A percentile compares a stretch with the other conserved stretches of the same genome.
These are phyloP conservation scores for Maconellicoccus hirsutus DNA, from an alignment of 1,140 invertebrate genomes.

Conservation along the genomic window DNA sequence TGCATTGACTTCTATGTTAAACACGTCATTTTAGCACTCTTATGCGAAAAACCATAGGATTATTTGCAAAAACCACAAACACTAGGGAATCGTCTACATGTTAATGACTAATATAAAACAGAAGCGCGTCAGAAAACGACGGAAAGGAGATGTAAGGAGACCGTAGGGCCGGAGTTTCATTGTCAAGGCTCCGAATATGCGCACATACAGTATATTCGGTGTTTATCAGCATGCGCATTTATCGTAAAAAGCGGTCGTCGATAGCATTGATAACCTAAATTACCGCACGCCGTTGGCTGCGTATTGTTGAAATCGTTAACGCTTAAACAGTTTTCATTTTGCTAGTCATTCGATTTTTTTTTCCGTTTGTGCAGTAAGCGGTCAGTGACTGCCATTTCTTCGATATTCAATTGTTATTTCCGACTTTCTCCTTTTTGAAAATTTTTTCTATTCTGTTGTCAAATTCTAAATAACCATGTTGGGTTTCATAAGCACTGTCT, in stretches of 20 bases:
- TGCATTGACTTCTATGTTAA: too few relatives aligned
- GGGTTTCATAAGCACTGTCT: background rate
- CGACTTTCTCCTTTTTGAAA: background rate
- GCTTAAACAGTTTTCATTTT: background rate
- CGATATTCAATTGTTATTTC: background rate
- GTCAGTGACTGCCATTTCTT: background rate
- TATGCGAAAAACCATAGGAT: too few relatives aligned
- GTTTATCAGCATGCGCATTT: constrained; percentile 3
- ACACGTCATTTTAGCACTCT: too few relatives aligned
- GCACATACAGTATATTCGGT: background rate
- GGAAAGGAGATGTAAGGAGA: too few relatives aligned
- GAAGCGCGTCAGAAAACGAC: too few relatives aligned
- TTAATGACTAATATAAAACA: too few relatives aligned
- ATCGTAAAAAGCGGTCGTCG: background rate
- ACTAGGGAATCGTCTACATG: too few relatives aligned
- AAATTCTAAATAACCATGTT: background rate
- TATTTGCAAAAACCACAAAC: too few relatives aligned
- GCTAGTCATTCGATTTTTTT: background rate
- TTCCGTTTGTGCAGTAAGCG: background rate
- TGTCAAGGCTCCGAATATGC: constrained; percentile 6
- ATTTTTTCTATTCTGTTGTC: background rate
- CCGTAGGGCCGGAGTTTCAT: background rate
- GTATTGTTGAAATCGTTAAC: constrained; percentile 9
- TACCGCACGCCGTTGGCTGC: background rate
- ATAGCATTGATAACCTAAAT: background rate